These are phyloP conservation scores for Mythimna vitellina DNA, from an alignment of 2,888 invertebrate species.

Conservation along the genomic window DNA sequence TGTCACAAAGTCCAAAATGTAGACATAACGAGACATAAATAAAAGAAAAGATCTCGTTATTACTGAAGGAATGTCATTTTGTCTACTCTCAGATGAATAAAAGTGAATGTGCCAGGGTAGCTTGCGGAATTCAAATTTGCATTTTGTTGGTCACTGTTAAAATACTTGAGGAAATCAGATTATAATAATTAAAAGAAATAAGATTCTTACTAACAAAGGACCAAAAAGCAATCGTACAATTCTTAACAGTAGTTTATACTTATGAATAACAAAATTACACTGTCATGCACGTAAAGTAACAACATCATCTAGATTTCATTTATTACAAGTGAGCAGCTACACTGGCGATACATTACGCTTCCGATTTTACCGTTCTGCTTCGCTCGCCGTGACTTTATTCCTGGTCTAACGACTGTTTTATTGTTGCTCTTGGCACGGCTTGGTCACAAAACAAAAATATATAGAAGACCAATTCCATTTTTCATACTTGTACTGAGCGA, in stretches of 20 bases:
- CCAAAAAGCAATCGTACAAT: background rate
- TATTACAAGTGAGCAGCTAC: constrained; percentile 16
- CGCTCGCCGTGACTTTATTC: constrained; percentile 45
- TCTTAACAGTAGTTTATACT: background rate
- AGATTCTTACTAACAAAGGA: background rate
- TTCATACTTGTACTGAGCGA: no score
- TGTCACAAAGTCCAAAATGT: no score
- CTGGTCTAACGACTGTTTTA: constrained; percentile 66
- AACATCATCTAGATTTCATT: constrained; percentile 31
- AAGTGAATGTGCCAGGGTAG: no score
- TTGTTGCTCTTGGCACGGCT: constrained; percentile 61
- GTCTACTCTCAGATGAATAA: no score
- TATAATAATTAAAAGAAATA: no score
- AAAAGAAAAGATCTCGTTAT: no score
- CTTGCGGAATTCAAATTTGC: no score
- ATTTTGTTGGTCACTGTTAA: no score
- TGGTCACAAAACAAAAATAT: constrained; percentile 2
- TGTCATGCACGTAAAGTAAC: constrained; percentile 13
- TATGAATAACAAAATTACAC: background rate
- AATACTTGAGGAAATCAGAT: no score
- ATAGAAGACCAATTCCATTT: background rate
- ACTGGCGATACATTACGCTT: constrained; percentile 34
- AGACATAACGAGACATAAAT: no score
- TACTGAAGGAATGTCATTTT: no score
- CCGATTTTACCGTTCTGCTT: constrained; percentile 57